phyloP scores from a whole-genome alignment of 2,113 vertebrate genomes.

The Erpornis zantholeuca region DNA sequence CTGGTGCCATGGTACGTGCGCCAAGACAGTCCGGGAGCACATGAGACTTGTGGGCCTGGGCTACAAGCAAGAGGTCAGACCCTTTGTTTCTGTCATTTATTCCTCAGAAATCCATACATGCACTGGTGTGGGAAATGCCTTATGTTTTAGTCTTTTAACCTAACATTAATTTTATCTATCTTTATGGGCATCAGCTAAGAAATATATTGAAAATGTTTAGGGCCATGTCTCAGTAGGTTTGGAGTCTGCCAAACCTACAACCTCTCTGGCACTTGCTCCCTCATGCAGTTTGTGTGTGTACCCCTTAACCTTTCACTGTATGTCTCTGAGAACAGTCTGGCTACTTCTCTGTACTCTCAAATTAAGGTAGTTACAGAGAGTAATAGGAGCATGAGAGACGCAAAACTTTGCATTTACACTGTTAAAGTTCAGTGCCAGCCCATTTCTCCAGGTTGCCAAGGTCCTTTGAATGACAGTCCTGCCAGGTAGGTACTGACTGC shows the following conservation, averaged over 20 bases:
- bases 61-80: slow-evolving; percentile 91
- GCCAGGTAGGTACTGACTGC: neutral
- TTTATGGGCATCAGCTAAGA: neutral
- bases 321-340: neutral
- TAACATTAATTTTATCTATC: neutral
- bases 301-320: neutral
- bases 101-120: neutral
- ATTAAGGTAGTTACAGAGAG: neutral
- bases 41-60: slow-evolving; percentile 92
- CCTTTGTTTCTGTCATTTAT: neutral
- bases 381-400: neutral
- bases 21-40: slow-evolving; percentile 83
- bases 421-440: neutral
- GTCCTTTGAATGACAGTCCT: neutral
- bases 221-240: neutral
- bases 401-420: neutral
- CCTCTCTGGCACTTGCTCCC: neutral
- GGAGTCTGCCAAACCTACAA: neutral
- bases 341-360: neutral
- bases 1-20: slow-evolving; percentile 90
- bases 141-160: neutral
- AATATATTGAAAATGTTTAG: neutral
- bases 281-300: neutral
- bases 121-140: neutral
- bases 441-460: neutral